Conservation (phyloP, 2,797 vertebrate species). For the Gallinago solitaria region DNA sequence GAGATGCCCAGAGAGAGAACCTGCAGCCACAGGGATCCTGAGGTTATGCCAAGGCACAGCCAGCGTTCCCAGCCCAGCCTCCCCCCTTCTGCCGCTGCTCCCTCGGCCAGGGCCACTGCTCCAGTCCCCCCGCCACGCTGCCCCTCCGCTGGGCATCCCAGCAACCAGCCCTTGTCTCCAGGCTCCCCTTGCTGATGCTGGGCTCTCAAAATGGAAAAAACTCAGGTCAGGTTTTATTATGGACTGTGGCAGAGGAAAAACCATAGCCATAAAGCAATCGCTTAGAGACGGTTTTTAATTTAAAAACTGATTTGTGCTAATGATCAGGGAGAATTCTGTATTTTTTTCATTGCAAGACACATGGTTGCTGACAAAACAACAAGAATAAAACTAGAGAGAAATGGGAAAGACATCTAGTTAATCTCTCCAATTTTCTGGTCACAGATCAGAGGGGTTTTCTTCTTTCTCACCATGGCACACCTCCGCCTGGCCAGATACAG, state of each 20-base stretch:
- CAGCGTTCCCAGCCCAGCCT: accelerated
- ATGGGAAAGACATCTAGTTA: background rate
- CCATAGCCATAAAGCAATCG: background rate
- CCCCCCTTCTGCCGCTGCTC: no score
- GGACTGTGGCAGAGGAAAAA: background rate
- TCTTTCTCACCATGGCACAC: background rate
- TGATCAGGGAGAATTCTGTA: background rate
- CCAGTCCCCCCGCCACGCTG: no score
- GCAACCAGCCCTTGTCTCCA: background rate
- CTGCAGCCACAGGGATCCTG: accelerated
- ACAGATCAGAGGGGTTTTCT: background rate
- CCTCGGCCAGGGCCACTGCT: accelerated
- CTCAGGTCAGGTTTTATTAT: background rate
- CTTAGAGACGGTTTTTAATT: background rate
- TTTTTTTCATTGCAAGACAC: background rate
- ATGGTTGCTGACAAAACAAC: background rate
- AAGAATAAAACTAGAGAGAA: background rate
- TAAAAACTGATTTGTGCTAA: background rate
- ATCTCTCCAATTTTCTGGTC: background rate
- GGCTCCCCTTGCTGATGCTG: background rate
- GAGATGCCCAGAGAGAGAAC: no score
- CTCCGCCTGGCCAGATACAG: background rate
- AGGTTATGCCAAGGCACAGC: background rate
- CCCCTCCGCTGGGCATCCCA: background rate
- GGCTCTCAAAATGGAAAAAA: background rate